Conservation (phyloP, 2,797 vertebrate genomes). For the Crax fasciolata region DNA sequence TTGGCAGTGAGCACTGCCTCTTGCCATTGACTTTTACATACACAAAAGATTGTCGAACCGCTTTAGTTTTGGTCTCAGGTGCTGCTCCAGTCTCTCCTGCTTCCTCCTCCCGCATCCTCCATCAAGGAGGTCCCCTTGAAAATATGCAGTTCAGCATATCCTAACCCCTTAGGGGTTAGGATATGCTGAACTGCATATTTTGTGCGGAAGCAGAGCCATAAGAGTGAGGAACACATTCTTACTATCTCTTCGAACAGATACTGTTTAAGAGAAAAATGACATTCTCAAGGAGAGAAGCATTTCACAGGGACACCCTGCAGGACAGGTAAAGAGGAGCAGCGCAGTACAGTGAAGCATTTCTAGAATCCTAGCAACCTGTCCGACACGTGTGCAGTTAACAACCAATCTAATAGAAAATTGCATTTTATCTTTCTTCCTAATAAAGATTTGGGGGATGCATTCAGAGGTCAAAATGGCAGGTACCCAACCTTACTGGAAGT, state of each 20-base stretch:
- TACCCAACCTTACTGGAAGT: background rate
- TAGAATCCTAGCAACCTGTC: background rate
- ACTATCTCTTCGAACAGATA: fast-evolving
- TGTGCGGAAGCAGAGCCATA: background rate
- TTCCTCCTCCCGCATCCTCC: background rate
- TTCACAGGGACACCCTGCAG: background rate
- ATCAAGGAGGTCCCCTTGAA: too few species aligned
- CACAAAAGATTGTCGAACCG: background rate
- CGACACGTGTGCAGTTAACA: background rate
- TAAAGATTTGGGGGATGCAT: background rate
- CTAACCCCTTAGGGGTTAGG: too few species aligned
- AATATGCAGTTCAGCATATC: too few species aligned
- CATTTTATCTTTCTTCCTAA: background rate
- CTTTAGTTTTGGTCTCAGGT: slow-evolving; percentile 12
- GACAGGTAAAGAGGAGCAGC: background rate
- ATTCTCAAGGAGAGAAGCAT: background rate
- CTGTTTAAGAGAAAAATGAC: background rate
- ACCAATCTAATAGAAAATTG: background rate
- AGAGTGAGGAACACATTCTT: background rate
- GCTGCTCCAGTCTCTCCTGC: background rate
- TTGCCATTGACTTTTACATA: background rate
- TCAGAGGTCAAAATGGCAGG: background rate
- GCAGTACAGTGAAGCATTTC: background rate
- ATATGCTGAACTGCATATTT: background rate
- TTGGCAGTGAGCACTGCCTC: slow-evolving; percentile 26